A percentile compares a stretch with the other conserved stretches of the same genome.
Conservation (phyloP, 2,797 vertebrate species). For the Manis pentadactyla region DNA sequence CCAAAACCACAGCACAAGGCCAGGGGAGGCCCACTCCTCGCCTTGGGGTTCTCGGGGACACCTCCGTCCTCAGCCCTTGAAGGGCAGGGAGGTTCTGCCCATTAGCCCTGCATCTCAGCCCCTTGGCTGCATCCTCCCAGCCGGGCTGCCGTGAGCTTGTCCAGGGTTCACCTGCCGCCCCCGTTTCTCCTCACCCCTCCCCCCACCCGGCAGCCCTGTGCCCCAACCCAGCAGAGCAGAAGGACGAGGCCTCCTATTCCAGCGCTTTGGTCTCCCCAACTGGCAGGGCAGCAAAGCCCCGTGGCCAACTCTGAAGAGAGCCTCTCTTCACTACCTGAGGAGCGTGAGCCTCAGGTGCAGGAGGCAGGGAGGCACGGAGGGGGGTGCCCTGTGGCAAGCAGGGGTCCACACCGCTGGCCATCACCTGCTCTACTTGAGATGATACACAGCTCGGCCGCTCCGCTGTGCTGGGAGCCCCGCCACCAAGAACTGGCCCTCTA, state of each 20-base stretch:
- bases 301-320: neutral
- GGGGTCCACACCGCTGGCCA: neutral
- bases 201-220: neutral
- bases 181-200: neutral
- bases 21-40: neutral
- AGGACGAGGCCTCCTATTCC: no score
- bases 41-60: neutral
- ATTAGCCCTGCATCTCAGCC: neutral
- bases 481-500: rapidly evolving
- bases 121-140: neutral
- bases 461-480: neutral
- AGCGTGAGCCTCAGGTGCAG: no score
- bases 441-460: rapidly evolving
- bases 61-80: neutral
- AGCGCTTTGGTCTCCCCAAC: no score
- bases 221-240: neutral
- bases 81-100: neutral
- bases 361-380: neutral
- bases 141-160: no score
- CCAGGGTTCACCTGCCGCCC: no score
- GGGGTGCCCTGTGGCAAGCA: neutral
- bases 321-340: neutral
- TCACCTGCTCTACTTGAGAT: neutral
- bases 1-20: neutral
- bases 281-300: no score